Base-by-base conservation (phyloP, 1,140 invertebrate species). In the Brachionus angularis region DNA sequence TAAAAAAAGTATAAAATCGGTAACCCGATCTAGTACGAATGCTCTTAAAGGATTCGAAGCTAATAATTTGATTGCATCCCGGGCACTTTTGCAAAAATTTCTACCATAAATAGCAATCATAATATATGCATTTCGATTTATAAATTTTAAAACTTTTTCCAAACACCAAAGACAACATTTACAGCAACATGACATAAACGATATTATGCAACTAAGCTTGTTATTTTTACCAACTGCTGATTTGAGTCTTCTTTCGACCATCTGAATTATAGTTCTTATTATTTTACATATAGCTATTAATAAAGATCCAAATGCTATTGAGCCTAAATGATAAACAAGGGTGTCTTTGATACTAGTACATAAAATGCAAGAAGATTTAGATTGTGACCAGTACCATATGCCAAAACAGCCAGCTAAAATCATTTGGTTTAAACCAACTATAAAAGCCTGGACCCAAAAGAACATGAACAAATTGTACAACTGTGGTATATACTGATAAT, bases 231-330 rank as follows among this genome's bases (percentile, higher is more conserved):
- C 62, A 25, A 42, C 29, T 8, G 62, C 62, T 16, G 42, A 47
- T 34, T 67, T 67, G 3, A 67, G 31, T 1, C 47, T 16, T 46
- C 47, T 67, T 29, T 67, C 62, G 14, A 67, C 62, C 21, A 67
- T 10, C 29, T 18, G 21, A 8, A 67, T 50, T 10, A 91, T 81
- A 0, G 90, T 83, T 58, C 92, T 85, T 55, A 97, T 91, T 27
- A 95, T 83, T 42, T 90, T 86, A 23, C 93, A 89, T 52, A 94
- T 91, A 21, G 92, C 88, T 74, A 98, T 88, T 33, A 97, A 88
- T 0, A 97, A 81, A 0, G 93, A 89, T 0, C 94, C 94, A 77
- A 96, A 93, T 0, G 93, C 95, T 18, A 97, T 78, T 0, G 94
- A 94, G 12, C 95, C 95, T 62, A 95, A 77, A 80, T 97, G 93